These are phyloP conservation scores for Leptinotarsa undecemlineata DNA, from an alignment of 1,140 invertebrate genomes.

Conservation along the genomic window DNA sequence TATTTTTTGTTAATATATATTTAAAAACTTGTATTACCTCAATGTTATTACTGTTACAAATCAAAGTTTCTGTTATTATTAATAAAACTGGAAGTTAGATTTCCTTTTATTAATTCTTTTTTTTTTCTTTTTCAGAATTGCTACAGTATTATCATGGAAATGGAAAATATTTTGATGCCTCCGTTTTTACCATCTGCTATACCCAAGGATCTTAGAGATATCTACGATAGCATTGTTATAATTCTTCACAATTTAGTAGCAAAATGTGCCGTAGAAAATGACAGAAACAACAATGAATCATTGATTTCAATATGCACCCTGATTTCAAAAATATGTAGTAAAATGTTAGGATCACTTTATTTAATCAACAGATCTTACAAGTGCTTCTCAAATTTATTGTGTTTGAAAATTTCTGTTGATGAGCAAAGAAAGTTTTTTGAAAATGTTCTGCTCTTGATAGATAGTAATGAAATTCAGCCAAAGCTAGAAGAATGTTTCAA, in stretches of 20 bases:
- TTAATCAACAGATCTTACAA: constrained; percentile 6
- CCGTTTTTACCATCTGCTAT: constrained; percentile 3
- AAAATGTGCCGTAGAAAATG: constrained; percentile 9
- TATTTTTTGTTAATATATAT: too few relatives aligned
- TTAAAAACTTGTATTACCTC: too few relatives aligned
- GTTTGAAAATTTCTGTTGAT: neutral
- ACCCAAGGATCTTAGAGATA: constrained; percentile 11
- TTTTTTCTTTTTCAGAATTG: constrained; percentile 18
- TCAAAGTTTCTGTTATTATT: too few relatives aligned
- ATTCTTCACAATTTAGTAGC: constrained; percentile 18
- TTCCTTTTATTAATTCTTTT: neutral
- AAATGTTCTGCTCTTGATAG: neutral
- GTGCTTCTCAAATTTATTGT: neutral
- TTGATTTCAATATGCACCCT: constrained; percentile 4
- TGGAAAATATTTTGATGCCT: constrained; percentile 23
- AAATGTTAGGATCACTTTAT: neutral
- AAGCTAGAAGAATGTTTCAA: constrained; percentile 10
- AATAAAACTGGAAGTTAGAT: too few relatives aligned
- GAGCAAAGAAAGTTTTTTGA: neutral
- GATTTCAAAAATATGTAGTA: constrained; percentile 13
- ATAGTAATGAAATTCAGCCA: neutral
- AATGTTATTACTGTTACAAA: neutral
- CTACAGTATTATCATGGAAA: neutral
- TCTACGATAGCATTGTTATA: constrained; percentile 4
- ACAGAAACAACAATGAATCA: neutral